Evolutionary conservation across 1,140 invertebrate genomes (phyloP).

Genomic region (Zaprionus ornatus): DNA sequence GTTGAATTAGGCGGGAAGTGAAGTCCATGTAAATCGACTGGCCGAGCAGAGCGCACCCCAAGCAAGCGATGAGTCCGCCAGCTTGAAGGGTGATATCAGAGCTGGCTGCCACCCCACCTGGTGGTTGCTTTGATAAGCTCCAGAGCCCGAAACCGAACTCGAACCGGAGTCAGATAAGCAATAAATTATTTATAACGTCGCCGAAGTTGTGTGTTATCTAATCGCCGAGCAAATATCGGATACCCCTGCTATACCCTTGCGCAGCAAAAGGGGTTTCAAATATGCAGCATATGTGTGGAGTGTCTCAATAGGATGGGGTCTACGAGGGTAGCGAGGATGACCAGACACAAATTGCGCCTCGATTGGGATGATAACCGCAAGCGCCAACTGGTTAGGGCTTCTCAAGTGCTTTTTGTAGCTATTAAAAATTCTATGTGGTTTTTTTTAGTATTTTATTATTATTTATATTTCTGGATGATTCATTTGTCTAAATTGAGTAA

Average conservation of each 20-base stretch:
- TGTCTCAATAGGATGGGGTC: conserved; percentile 6
- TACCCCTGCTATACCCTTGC: conserved; percentile 7
- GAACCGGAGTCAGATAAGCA: conserved; percentile 59
- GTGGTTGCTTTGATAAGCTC: conserved; percentile 53
- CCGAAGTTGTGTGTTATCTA: conserved; percentile 57
- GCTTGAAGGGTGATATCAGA: conserved; percentile 45
- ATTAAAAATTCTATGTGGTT: neutral
- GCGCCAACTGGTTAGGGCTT: conserved; percentile 28
- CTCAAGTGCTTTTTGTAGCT: conserved; percentile 50
- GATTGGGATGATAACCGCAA: conserved; percentile 29
- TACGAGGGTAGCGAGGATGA: neutral
- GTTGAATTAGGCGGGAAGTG: neutral
- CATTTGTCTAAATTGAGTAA: conserved; percentile 41
- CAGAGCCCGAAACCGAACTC: conserved; percentile 12
- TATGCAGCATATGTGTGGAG: conserved; percentile 15
- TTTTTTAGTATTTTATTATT: conserved; percentile 27
- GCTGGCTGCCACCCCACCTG: conserved; percentile 35
- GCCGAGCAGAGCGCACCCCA: conserved; percentile 31
- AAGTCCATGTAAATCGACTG: conserved; percentile 44
- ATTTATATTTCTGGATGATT: conserved; percentile 23
- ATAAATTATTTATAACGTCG: conserved; percentile 67
- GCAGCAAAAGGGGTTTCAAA: conserved; percentile 54
- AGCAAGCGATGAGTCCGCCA: conserved; percentile 24
- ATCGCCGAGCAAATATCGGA: conserved; percentile 64
- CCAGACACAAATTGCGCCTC: conserved; percentile 26